These are phyloP conservation scores for Oscheius sp. DNA, from an alignment of 2,888 invertebrate genomes.

Conservation along the genomic window DNA sequence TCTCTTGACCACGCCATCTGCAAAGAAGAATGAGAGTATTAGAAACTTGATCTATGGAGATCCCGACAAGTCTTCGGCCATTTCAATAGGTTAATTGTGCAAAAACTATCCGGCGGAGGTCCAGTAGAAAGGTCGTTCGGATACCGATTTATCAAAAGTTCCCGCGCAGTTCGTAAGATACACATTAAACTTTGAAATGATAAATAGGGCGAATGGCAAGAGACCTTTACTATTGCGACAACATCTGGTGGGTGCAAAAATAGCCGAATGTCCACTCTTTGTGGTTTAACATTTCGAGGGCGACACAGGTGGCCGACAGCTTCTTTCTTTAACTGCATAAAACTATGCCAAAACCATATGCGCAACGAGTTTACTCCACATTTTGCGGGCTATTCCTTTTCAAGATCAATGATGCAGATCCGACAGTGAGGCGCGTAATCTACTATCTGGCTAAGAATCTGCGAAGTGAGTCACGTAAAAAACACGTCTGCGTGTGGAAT, in stretches of 20 bases:
- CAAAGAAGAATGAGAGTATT: slow-evolving; percentile 1
- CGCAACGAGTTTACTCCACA: slow-evolving; percentile 8
- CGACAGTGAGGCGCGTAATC: slow-evolving; percentile 4
- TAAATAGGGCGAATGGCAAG: not conserved
- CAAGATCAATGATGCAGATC: slow-evolving; percentile 12
- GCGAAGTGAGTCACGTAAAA: slow-evolving; percentile 13
- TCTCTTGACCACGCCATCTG: slow-evolving; percentile 41
- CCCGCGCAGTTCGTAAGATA: not conserved
- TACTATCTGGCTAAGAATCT: slow-evolving; percentile 6
- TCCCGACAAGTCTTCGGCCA: slow-evolving; percentile 13
- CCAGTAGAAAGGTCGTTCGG: slow-evolving; percentile 28
- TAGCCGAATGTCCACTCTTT: not conserved
- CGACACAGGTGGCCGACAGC: slow-evolving; percentile 26
- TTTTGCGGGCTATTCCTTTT: slow-evolving; percentile 9
- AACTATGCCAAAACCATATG: slow-evolving; percentile 19
- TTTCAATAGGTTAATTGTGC: slow-evolving; percentile 26
- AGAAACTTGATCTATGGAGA: not conserved
- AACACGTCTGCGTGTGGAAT: too few species aligned
- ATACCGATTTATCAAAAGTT: slow-evolving; percentile 25
- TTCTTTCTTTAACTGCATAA: slow-evolving; percentile 8
- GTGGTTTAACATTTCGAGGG: slow-evolving; percentile 3
- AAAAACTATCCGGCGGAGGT: slow-evolving; percentile 3
- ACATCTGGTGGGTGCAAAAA: not conserved
- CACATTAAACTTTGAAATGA: not conserved
- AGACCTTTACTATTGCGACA: too few species aligned